phyloP scores from a whole-genome alignment of 2,797 vertebrate species.

The Ibycter americanus region DNA sequence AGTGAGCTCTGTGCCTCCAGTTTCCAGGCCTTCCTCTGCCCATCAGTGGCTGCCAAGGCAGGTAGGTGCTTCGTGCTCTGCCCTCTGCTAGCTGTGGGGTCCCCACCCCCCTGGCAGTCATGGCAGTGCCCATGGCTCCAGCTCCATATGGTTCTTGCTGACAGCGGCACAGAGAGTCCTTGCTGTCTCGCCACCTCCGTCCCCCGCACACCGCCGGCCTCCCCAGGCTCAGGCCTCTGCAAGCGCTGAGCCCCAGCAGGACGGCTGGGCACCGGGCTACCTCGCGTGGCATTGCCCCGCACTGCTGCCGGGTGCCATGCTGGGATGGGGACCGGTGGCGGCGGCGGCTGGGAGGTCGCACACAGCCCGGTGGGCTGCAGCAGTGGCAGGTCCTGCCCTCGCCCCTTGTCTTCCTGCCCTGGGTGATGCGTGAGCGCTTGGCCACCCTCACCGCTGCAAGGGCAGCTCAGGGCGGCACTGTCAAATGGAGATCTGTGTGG shows the following conservation, averaged over 20 bases:
- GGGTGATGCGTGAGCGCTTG: accelerated
- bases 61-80: slow-evolving; percentile 72
- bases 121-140: accelerated
- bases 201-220: accelerated
- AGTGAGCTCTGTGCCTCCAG: slow-evolving; percentile 88
- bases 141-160: neutral
- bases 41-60: slow-evolving; percentile 75
- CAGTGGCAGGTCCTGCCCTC: neutral
- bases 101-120: neutral
- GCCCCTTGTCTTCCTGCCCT: neutral
- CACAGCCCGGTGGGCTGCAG: accelerated
- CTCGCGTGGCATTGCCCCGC: accelerated
- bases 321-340: accelerated
- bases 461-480: neutral
- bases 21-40: slow-evolving; percentile 86
- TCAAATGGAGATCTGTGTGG: neutral
- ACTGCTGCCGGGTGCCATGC: accelerated
- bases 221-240: neutral
- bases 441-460: accelerated
- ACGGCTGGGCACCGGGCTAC: accelerated
- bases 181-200: accelerated
- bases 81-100: neutral
- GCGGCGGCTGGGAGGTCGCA: accelerated
- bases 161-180: neutral
- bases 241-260: accelerated